These are phyloP conservation scores for Arvicanthis niloticus DNA, from an alignment of 2,113 vertebrate species.

Conservation along the genomic window DNA sequence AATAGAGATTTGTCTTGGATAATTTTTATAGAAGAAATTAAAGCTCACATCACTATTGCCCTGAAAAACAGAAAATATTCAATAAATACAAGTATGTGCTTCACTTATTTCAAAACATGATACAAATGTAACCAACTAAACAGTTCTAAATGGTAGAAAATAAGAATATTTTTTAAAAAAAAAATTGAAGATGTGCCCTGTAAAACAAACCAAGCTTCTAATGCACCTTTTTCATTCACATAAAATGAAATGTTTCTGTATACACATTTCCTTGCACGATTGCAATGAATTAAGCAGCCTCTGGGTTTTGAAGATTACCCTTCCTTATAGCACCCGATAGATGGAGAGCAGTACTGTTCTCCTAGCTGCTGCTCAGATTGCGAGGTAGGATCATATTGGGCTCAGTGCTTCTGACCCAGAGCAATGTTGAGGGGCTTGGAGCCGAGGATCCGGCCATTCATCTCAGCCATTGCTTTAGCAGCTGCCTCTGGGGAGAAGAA, in stretches of 20 bases:
- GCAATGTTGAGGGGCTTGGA: conserved; percentile 63
- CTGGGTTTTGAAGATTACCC: neutral
- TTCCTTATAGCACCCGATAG: neutral
- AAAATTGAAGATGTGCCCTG: neutral
- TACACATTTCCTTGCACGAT: neutral
- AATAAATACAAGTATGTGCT: conserved; percentile 30
- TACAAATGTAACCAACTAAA: conserved; percentile 9
- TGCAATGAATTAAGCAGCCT: neutral
- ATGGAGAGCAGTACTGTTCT: neutral
- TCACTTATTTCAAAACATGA: conserved; percentile 3
- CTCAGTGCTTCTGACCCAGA: conserved; percentile 53
- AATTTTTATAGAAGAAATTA: conserved; percentile 16
- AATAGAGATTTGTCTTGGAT: neutral
- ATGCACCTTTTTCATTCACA: neutral
- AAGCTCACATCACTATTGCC: conserved; percentile 21
- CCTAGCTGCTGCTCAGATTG: conserved; percentile 65
- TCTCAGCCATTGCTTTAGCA: conserved; percentile 51
- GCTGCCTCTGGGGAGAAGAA: conserved; percentile 89
- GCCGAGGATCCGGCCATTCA: conserved; percentile 72
- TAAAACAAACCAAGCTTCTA: conserved; percentile 5
- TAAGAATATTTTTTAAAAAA: neutral
- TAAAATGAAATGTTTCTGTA: neutral
- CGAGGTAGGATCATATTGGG: neutral
- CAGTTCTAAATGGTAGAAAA: neutral
- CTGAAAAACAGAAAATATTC: neutral